Conservation (phyloP, 1,140 invertebrate genomes). For the Rhopalosiphum padi region DNA sequence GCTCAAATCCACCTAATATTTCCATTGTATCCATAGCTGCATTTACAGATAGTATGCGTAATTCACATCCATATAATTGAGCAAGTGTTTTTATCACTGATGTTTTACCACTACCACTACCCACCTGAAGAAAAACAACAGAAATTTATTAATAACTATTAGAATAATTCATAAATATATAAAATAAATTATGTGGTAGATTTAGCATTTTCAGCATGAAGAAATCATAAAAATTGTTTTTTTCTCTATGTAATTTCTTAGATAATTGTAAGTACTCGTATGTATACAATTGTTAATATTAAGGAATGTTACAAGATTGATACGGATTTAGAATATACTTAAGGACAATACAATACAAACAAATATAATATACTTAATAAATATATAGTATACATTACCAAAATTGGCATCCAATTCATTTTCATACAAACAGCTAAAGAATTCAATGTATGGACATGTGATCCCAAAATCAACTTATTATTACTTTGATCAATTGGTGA, state of each 20-base stretch:
- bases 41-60: conserved; percentile 85
- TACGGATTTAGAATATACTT: not conserved
- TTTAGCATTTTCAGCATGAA: not conserved
- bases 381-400: conserved; percentile 70
- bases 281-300: not conserved
- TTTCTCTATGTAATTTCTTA: not conserved
- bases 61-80: conserved; percentile 74
- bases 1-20: conserved; percentile 94
- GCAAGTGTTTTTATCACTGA: conserved; percentile 80
- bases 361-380: not conserved
- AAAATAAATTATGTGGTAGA: conserved; percentile 64
- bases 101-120: conserved; percentile 84
- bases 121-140: conserved; percentile 71
- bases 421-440: conserved; percentile 82
- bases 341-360: not conserved
- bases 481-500: conserved; percentile 63
- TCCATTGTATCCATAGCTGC: conserved; percentile 95
- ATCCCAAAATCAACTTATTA: conserved; percentile 71
- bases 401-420: conserved; percentile 90
- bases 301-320: not conserved
- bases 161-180: too few relatives aligned
- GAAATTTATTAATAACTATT: conserved; percentile 71
- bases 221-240: not conserved
- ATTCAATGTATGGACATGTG: conserved; percentile 73
- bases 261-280: not conserved